These are phyloP conservation scores for Toxotes chatareus DNA, from an alignment of 2,113 vertebrate species.

Conservation along the genomic window DNA sequence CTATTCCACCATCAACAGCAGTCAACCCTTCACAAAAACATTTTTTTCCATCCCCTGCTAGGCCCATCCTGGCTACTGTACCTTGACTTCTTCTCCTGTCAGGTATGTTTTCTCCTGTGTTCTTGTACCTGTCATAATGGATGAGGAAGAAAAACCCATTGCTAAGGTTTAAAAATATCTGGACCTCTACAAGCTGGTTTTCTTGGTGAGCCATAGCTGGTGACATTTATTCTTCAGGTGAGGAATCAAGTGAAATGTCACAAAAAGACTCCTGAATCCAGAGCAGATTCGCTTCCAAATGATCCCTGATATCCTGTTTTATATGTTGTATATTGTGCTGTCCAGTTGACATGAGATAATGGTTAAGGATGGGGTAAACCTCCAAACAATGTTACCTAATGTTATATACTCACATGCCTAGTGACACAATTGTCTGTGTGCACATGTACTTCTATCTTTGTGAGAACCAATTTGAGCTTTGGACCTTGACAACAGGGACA, in stretches of 20 bases:
- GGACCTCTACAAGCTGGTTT: slow-evolving; percentile 4
- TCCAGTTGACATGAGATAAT: not conserved
- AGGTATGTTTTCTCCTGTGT: slow-evolving; percentile 33
- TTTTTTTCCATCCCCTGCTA: not conserved
- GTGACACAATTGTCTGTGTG: too few relatives aligned
- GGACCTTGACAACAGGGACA: not conserved
- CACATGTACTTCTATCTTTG: not conserved
- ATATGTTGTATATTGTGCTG: not conserved
- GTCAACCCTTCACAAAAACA: not conserved
- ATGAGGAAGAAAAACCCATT: slow-evolving; percentile 23
- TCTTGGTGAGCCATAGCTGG: slow-evolving; percentile 3
- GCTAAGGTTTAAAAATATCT: slow-evolving; percentile 34
- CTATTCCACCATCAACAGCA: not conserved
- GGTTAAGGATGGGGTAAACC: not conserved
- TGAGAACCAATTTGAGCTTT: not conserved
- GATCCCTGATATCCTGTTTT: not conserved
- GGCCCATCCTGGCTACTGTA: not conserved
- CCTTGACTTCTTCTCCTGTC: not conserved
- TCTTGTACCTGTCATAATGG: slow-evolving; percentile 38
- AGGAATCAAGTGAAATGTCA: slow-evolving; percentile 14
- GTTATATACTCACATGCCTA: too few relatives aligned
- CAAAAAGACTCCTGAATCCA: not conserved
- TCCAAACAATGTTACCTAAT: not conserved
- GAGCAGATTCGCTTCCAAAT: not conserved
- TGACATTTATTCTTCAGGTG: slow-evolving; percentile 8